phyloP scores from a whole-genome alignment of 2,888 invertebrate genomes.

The Ptychoptera contaminata region DNA sequence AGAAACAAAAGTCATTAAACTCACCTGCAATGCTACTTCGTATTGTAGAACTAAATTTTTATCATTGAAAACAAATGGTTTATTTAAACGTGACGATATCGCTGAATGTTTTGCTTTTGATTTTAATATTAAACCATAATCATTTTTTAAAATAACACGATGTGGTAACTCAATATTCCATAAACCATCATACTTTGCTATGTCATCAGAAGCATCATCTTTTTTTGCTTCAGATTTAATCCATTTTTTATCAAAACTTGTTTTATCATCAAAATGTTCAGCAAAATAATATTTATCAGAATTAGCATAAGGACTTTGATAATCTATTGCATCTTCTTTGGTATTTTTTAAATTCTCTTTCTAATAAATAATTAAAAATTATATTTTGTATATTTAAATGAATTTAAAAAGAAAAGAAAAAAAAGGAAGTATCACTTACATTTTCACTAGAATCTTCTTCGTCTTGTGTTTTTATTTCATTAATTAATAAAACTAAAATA shows the following conservation, averaged over 20 bases:
- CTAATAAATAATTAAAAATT: neutral
- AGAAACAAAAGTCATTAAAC: conserved; percentile 6
- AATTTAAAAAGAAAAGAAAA: no score
- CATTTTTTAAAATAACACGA: conserved; percentile 63
- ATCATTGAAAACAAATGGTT: conserved; percentile 66
- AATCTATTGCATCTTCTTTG: conserved; percentile 29
- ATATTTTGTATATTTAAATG: neutral
- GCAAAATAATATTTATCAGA: conserved; percentile 52
- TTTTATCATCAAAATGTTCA: conserved; percentile 73
- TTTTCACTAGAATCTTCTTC: no score
- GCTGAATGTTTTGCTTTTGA: conserved; percentile 96
- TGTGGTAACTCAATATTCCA: conserved; percentile 62
- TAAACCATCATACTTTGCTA: conserved; percentile 88
- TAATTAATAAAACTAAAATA: no score
- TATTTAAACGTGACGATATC: conserved; percentile 59
- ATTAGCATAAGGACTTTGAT: conserved; percentile 53
- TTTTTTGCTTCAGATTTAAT: conserved; percentile 81
- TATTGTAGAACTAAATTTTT: conserved; percentile 85
- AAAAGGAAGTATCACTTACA: no score
- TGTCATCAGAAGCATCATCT: conserved; percentile 69
- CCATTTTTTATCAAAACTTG: conserved; percentile 65
- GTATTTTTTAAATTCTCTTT: neutral
- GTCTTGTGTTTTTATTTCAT: no score
- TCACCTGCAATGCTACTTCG: conserved; percentile 68
- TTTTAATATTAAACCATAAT: conserved; percentile 76